These are phyloP conservation scores for Hyperoodon ampullatus DNA, from an alignment of 2,113 vertebrate genomes.

Conservation along the genomic window DNA sequence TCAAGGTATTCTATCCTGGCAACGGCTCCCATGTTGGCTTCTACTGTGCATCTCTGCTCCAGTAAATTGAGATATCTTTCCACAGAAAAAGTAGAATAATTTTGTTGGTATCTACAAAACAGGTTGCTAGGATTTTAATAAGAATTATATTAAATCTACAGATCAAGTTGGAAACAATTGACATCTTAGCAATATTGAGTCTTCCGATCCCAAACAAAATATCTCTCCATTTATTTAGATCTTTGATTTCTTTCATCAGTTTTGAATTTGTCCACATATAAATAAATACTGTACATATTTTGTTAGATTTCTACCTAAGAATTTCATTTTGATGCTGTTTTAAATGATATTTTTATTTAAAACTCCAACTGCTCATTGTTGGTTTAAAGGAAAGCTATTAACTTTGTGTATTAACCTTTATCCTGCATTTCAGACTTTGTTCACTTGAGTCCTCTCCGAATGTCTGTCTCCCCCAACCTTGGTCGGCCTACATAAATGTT, in stretches of 20 bases:
- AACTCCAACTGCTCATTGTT: too few relatives aligned
- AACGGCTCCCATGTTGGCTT: rapidly evolving
- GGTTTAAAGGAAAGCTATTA: too few relatives aligned
- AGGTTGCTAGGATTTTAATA: background rate
- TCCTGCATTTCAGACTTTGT: rapidly evolving
- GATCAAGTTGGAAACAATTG: background rate
- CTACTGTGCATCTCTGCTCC: background rate
- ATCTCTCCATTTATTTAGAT: background rate
- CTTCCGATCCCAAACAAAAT: background rate
- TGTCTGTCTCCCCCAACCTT: background rate
- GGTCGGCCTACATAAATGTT: background rate
- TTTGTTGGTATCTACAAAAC: background rate
- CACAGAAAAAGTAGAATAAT: background rate
- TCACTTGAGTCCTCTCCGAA: background rate
- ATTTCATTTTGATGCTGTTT: background rate
- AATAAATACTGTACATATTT: too few relatives aligned
- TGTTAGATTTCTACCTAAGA: background rate
- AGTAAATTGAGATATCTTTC: rapidly evolving
- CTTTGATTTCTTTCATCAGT: background rate
- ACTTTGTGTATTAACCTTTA: too few relatives aligned
- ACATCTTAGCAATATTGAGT: background rate
- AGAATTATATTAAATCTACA: background rate
- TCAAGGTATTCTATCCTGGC: background rate
- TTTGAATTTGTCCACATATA: background rate
- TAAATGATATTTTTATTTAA: background rate